Conservation (phyloP, 2,888 invertebrate genomes). For the Beris chalybata region DNA sequence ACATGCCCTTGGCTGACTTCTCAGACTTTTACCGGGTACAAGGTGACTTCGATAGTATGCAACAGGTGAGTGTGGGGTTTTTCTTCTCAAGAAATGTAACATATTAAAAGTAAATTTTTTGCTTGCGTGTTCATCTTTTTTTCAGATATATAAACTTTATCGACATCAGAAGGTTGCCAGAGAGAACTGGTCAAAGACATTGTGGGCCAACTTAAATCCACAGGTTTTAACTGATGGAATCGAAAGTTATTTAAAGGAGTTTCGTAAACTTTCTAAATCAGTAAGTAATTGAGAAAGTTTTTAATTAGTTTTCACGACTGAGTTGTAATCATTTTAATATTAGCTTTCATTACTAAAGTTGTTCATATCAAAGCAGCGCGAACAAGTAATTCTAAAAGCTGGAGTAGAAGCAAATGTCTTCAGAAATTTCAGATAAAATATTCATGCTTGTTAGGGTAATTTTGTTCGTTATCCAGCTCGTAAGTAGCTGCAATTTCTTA, state of each 20-base stretch:
- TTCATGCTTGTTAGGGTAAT: too few relatives aligned
- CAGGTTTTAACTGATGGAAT: constrained; percentile 84
- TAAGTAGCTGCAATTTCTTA: too few relatives aligned
- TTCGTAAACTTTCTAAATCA: constrained; percentile 71
- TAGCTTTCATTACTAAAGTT: too few relatives aligned
- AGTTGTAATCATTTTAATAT: too few relatives aligned
- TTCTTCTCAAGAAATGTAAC: neutral
- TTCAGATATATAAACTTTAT: constrained; percentile 72
- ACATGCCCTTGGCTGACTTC: constrained; percentile 83
- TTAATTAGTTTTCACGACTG: too few relatives aligned
- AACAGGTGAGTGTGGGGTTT: constrained; percentile 50
- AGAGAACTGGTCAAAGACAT: constrained; percentile 80
- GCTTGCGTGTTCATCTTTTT: neutral
- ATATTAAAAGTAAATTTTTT: neutral
- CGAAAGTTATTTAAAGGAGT: constrained; percentile 79
- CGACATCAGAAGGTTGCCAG: constrained; percentile 75
- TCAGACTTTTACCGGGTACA: constrained; percentile 69
- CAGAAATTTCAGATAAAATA: too few relatives aligned
- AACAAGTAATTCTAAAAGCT: too few relatives aligned
- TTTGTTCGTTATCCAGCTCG: too few relatives aligned
- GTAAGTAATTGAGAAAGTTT: constrained; percentile 53
- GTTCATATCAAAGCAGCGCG: too few relatives aligned
- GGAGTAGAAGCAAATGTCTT: too few relatives aligned
- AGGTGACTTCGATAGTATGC: constrained; percentile 68
- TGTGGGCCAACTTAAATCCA: constrained; percentile 87